phyloP scores from a whole-genome alignment of 2,113 vertebrate species.

The Columbina picui region DNA sequence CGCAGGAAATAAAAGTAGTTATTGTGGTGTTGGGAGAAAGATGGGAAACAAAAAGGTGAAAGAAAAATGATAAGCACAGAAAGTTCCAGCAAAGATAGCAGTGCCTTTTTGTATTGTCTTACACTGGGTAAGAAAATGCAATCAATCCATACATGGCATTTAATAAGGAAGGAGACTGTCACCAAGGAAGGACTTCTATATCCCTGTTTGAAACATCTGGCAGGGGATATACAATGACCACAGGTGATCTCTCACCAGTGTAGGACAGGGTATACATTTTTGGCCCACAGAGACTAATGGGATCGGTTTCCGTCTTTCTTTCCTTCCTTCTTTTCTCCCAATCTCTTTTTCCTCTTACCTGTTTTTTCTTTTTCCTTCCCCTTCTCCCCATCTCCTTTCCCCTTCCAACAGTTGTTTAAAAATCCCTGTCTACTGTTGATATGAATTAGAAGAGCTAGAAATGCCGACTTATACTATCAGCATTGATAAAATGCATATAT shows the following conservation, averaged over 20 bases:
- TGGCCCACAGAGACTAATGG: not conserved
- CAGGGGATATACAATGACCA: not conserved
- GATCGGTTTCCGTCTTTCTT: not conserved
- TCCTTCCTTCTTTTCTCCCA: not conserved
- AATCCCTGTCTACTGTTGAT: not conserved
- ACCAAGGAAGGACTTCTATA: not conserved
- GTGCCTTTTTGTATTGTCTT: not conserved
- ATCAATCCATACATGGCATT: not conserved
- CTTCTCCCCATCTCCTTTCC: not conserved
- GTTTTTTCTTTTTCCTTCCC: not conserved
- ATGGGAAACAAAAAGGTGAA: not conserved
- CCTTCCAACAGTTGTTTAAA: not conserved
- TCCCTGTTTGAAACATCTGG: not conserved
- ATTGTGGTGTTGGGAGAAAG: not conserved
- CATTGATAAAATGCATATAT: not conserved
- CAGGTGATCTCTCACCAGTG: not conserved
- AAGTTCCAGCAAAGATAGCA: not conserved
- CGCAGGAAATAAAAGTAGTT: not conserved
- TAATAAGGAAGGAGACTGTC: not conserved
- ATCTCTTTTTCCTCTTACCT: not conserved
- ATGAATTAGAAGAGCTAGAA: not conserved
- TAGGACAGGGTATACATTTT: not conserved
- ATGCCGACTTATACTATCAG: not conserved
- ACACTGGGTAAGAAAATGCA: not conserved
- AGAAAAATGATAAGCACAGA: not conserved